These are phyloP conservation scores for Craterocephalus amniculus DNA, from an alignment of 2,797 vertebrate species.

Conservation along the genomic window DNA sequence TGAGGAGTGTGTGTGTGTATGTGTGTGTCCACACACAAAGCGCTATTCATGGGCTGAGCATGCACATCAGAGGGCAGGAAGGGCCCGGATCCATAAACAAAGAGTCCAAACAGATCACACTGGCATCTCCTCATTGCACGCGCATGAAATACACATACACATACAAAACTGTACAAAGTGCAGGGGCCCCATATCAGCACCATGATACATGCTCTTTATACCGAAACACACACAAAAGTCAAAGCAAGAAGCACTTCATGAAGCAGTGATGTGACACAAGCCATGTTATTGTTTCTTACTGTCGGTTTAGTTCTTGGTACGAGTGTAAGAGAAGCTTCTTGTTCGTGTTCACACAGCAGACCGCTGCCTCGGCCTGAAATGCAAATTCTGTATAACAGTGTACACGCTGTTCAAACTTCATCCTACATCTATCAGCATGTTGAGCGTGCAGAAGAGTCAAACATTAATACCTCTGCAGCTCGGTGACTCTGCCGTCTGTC, in stretches of 20 bases:
- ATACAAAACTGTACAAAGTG: neutral
- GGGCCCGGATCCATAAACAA: constrained; percentile 73
- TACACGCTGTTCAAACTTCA: neutral
- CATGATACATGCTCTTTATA: constrained; percentile 26
- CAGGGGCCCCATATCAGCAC: constrained; percentile 18
- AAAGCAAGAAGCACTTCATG: constrained; percentile 2
- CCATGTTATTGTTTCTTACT: neutral
- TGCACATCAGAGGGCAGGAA: constrained; percentile 74
- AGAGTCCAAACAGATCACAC: constrained; percentile 78
- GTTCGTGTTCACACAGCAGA: neutral
- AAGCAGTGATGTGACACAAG: neutral
- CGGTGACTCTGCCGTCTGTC: neutral
- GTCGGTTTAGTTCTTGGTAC: neutral
- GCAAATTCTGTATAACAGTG: constrained; percentile 18
- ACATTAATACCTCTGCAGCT: neutral
- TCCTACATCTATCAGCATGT: neutral
- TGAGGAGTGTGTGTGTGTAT: constrained; percentile 40
- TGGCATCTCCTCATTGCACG: constrained; percentile 54
- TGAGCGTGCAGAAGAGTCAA: neutral
- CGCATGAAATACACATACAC: constrained; percentile 5
- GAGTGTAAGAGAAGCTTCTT: neutral
- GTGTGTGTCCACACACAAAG: constrained; percentile 72
- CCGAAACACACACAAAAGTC: constrained; percentile 10
- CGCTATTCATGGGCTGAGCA: constrained; percentile 79
- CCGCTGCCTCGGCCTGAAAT: neutral